These are phyloP conservation scores for Nixonia krombeini DNA, from an alignment of 1,140 invertebrate genomes.

Conservation along the genomic window DNA sequence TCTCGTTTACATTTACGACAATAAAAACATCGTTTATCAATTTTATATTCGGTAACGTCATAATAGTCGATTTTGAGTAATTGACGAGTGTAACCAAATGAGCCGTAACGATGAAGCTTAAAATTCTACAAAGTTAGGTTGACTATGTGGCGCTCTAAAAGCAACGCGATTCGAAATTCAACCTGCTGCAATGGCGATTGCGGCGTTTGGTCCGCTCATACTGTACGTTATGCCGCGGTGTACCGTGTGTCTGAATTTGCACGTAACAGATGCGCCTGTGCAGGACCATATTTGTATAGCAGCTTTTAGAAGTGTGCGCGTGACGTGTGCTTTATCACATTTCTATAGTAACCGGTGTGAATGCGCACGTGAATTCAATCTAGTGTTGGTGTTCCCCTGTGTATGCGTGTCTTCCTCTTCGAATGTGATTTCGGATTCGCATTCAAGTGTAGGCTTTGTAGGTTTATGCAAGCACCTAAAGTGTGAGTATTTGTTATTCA, in stretches of 20 bases:
- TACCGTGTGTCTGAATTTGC: conserved; percentile 4
- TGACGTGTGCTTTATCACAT: conserved; percentile 35
- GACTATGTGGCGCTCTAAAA: conserved; percentile 14
- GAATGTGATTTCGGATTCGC: conserved; percentile 7
- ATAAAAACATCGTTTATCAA: no score
- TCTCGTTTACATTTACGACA: no score
- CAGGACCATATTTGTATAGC: not conserved
- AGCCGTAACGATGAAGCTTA: conserved; percentile 16
- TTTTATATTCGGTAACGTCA: conserved; percentile 21
- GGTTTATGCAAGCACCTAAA: conserved; percentile 10
- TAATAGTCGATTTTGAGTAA: conserved; percentile 22
- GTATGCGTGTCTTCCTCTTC: conserved; percentile 10
- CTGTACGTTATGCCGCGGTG: conserved; percentile 5
- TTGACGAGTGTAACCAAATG: conserved; percentile 36
- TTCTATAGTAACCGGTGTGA: conserved; percentile 3
- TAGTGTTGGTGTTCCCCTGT: not conserved
- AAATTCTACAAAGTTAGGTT: conserved; percentile 46
- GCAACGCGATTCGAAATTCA: conserved; percentile 18
- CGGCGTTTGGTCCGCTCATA: conserved; percentile 21
- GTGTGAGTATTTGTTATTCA: conserved; percentile 24
- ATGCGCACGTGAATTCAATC: not conserved
- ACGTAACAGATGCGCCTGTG: not conserved
- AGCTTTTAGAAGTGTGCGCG: conserved; percentile 19
- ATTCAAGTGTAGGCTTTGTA: conserved; percentile 24
- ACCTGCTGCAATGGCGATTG: conserved; percentile 36